Base-by-base conservation (phyloP, 2,888 invertebrate species). In the Cosmopolites sordidus region DNA sequence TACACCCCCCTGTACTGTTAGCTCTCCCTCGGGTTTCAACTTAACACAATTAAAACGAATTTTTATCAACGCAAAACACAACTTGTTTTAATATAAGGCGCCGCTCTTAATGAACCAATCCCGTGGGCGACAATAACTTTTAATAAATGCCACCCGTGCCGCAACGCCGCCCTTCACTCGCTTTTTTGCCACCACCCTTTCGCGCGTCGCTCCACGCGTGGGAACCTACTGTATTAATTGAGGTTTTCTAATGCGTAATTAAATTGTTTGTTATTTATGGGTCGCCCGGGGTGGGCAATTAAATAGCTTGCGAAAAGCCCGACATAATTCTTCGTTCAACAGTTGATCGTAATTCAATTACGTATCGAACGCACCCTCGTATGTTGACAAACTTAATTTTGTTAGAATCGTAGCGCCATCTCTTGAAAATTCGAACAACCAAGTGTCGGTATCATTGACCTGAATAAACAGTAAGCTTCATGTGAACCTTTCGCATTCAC, bases 111-210 rank as follows among this genome's bases (percentile, higher is more conserved):
- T 59, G 57, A 59, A 56, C 49, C 47, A 38, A 17, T 53, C 53
- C 55, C 58, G 43, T 29, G 52, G 8, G 52, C 43, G 57, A 57
- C 54, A 51, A 60, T 60, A 56, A 58, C 56, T 60, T 60, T 60
- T 60, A 60, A 60, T 60, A 59, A 59, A 48, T 56, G 47, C 58
- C 51, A 53, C 54, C 42, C 50, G 43, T 40, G 54, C 17, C 52
- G 33, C 42, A 11, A 40, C 15, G 40, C 15, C 17, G 16, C 40
- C 17, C 12, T 12, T 12, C 14, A 12, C 8, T 9, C 4, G 11
- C n/a, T 38, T 40, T 40, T 40, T 40, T 11, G 15, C 15, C 40
- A 11, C 15, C 40, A 14, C 37, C 12, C 37, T 22, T 22, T 22
- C 22, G 8, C 22, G 22, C 22, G 22, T 5, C 22, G 22, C 22